These are phyloP conservation scores for Myiopsitta monachus DNA, from an alignment of 2,113 vertebrate species.

Conservation along the genomic window DNA sequence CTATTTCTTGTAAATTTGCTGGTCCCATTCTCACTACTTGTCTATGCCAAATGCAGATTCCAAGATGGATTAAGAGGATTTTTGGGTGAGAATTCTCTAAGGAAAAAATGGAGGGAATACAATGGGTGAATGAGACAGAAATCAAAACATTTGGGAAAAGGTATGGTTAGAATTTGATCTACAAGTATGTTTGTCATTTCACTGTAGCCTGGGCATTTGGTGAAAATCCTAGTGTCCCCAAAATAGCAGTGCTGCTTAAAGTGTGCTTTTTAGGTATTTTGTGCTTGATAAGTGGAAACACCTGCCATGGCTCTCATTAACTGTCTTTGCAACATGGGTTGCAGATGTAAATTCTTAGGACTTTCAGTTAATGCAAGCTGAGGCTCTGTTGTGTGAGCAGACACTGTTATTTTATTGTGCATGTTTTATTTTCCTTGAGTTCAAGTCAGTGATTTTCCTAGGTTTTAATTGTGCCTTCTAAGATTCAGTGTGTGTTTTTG, in stretches of 20 bases:
- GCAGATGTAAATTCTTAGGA: accelerated
- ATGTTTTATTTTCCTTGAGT: neutral
- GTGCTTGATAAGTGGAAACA: neutral
- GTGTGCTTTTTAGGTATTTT: neutral
- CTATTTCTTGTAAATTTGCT: neutral
- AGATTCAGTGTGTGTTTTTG: neutral
- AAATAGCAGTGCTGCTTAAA: neutral
- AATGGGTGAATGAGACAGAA: neutral
- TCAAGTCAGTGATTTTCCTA: neutral
- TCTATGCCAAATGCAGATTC: neutral
- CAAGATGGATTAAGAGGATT: neutral
- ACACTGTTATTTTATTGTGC: accelerated
- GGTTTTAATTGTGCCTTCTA: neutral
- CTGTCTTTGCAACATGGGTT: accelerated
- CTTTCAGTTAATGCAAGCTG: neutral
- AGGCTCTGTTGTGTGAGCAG: neutral
- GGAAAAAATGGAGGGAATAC: neutral
- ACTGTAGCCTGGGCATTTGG: neutral
- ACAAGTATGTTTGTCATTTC: neutral
- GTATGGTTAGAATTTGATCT: neutral
- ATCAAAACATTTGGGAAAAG: neutral
- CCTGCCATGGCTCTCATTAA: accelerated
- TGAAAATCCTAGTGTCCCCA: neutral
- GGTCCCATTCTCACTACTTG: neutral
- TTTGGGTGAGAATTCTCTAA: neutral